Base-by-base conservation (phyloP, 1,140 invertebrate genomes). In the Drosophila pruinosa region DNA sequence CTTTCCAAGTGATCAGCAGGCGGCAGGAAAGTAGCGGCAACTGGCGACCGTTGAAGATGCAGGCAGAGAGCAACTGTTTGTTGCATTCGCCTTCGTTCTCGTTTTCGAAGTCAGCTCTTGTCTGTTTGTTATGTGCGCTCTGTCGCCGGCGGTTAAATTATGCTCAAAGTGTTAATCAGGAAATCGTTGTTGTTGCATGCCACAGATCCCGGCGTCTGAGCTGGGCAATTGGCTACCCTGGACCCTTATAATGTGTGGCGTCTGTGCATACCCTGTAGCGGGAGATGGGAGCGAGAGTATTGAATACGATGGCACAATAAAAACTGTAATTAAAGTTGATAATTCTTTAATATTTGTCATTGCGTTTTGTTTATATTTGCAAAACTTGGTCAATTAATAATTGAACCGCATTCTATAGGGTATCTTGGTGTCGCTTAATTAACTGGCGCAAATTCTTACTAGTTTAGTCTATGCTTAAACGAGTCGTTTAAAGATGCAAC, bases 111-210 rank as follows among this genome's bases (percentile, higher is more conserved):
- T 36, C 26, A 22, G 28, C 43, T 48, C 38, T 52, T 65, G 36
- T 72, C 65, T 82, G 63, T 80, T 77, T 85, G 77, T 74, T 86
- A 81, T 83, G 76, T 86, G 70, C 70, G 64, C 63, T 74, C 58
- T 88, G 82, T 88, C 82, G 82, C 82, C 82, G 67, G 75, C 82
- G 83, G 82, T 75, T 78, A 62, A 88, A 88, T 78, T 82, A 89
- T 88, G 75, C 83, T 82, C 72, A 88, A 88, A 88, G 82, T 88
- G 82, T 88, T 88, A 88, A 88, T 88, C 82, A 88, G 82, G 82
- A 88, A 88, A 88, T 88, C 67, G 78, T 74, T 77, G 70, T 58
- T 69, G 76, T 70, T 43, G 53, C 50, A 52, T 36, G 56, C 45
- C 28, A 48, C 24, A 21, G 28, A 41, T 36, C 17, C 41, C 26